Evolutionary conservation across 2,113 vertebrate species (phyloP).

Genomic region (Eira barbara): DNA sequence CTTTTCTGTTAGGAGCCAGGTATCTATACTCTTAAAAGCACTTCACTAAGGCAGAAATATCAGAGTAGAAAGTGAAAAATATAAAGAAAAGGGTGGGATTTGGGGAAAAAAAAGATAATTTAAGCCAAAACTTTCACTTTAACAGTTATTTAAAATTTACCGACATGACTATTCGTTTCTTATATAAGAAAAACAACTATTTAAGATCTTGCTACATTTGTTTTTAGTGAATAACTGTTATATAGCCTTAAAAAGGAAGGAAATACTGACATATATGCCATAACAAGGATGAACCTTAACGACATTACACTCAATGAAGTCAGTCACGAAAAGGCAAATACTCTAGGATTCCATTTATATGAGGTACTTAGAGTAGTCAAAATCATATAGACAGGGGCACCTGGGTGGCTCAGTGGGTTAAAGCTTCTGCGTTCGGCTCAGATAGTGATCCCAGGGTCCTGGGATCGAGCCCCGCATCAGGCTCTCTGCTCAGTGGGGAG

Average conservation of each 20-base stretch:
- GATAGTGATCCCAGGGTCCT: too few relatives aligned
- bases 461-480: too few relatives aligned
- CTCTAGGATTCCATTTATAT: background rate
- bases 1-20: background rate
- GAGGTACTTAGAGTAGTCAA: background rate
- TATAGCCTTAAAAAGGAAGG: background rate
- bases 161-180: background rate
- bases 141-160: background rate
- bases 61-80: background rate
- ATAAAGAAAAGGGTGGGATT: background rate
- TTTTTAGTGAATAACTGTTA: background rate
- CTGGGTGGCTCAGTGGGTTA: too few relatives aligned
- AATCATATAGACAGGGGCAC: background rate
- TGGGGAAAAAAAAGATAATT: background rate
- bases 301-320: background rate
- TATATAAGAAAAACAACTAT: background rate
- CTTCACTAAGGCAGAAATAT: background rate
- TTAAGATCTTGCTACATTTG: background rate
- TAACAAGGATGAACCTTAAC: background rate
- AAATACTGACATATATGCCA: background rate
- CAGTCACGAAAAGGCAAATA: background rate
- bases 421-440: too few relatives aligned
- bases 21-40: background rate
- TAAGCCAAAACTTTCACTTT: background rate
- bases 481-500: too few relatives aligned